phyloP scores from a whole-genome alignment of 2,888 invertebrate genomes.

The Eubasilissa splendida region DNA sequence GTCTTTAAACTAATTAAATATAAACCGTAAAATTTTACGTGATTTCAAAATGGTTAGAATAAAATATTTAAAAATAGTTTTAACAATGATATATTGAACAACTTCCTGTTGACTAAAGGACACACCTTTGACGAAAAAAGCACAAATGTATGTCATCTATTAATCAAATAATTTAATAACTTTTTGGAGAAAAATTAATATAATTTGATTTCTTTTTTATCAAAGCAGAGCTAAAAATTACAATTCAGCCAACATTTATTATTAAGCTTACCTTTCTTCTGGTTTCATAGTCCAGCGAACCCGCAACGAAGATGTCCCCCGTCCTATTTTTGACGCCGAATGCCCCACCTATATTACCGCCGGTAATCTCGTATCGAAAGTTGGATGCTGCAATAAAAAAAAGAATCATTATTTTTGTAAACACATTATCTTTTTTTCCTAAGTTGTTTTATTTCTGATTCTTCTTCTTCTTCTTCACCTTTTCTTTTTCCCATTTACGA shows the following conservation, averaged over 20 bases:
- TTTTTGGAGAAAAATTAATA: not conserved
- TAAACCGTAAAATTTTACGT: too few relatives aligned
- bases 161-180: too few relatives aligned
- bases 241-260: not conserved
- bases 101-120: too few relatives aligned
- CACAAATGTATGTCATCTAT: too few relatives aligned
- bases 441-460: not conserved
- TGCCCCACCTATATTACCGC: constrained; percentile 71
- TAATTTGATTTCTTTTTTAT: not conserved
- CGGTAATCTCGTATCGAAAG: constrained; percentile 72
- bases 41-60: too few relatives aligned
- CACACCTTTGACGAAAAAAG: too few relatives aligned
- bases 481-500: not conserved
- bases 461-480: not conserved
- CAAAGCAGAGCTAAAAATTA: not conserved
- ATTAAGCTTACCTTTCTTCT: constrained; percentile 65
- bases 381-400: constrained; percentile 65
- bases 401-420: not conserved
- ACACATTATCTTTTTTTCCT: not conserved
- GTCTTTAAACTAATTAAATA: too few relatives aligned
- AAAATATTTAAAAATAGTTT: too few relatives aligned
- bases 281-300: constrained; percentile 72
- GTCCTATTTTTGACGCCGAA: constrained; percentile 72
- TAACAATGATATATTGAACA: too few relatives aligned
- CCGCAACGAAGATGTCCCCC: constrained; percentile 74